Base-by-base conservation (phyloP, 1,140 invertebrate species). In the Drosophila orena region DNA sequence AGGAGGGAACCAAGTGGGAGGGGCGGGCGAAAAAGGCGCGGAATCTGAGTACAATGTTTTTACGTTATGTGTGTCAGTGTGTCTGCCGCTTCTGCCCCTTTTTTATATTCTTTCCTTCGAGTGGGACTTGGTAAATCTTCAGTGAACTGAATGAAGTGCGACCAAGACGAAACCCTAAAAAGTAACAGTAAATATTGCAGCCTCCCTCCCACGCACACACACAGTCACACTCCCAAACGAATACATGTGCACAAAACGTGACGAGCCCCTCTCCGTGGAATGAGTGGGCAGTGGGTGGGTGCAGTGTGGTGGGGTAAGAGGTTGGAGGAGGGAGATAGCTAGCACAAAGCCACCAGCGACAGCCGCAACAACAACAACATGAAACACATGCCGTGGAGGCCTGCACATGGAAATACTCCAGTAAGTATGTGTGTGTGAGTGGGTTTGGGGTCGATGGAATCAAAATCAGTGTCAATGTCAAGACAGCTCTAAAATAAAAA, bases 11-110 rank as follows among this genome's bases (percentile, higher is more conserved):
- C 1, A 17, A 17, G 60, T 52, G 34, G 55, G 37, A 46, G 35
- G 40, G 56, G 50, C 27, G 14, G 60, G 60, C 46, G 38, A 69
- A 70, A 70, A 70, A 70, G 65, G 62, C 64, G 77, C 61, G 54
- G 54, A 56, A 70, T 80, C 43, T 70, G 50, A 34, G 47, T 54
- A 55, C 64, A 69, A 68, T 77, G 74, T 77, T 69, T 72, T 72
- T 85, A 35, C 49, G n/a, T 56, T 61, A 78, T 81, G 69, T 85
- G 77, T 88, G 81, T 86, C 83, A 86, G 81, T 85, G 76, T 86
- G 81, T 75, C 78, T 80, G 60, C 72, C 35, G 56, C 24, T 38
- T 46, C 17, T 64, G 35, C 27, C 43, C 20, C 14, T 46, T 46
- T 47, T 62, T 52, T 64, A 30, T 65, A 61, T 22, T 38, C 35